A percentile compares a stretch with the other conserved stretches of the same genome.
phyloP scores from a whole-genome alignment of 2,888 invertebrate species.

The Callinectes sapidus region DNA sequence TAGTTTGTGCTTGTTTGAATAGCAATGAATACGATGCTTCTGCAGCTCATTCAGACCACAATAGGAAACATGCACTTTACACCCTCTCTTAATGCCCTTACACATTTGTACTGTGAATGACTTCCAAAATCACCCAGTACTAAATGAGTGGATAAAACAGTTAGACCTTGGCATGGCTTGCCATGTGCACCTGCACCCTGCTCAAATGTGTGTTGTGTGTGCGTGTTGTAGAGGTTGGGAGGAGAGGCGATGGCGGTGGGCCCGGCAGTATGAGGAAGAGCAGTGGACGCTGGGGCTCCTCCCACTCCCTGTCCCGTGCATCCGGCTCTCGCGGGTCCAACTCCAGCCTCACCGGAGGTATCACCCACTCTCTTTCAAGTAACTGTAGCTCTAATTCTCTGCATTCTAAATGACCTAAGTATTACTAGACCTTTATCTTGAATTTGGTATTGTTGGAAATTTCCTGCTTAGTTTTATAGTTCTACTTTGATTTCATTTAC shows the following conservation, averaged over 20 bases:
- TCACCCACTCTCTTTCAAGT: constrained; percentile 31
- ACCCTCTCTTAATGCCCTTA: constrained; percentile 2
- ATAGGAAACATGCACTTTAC: constrained; percentile 49
- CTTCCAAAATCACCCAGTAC: constrained; percentile 6
- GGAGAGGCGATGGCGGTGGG: constrained; percentile 55
- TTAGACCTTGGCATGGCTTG: constrained; percentile 59
- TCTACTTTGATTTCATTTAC: neutral
- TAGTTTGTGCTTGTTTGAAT: constrained; percentile 50
- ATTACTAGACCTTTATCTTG: neutral
- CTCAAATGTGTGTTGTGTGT: constrained; percentile 56
- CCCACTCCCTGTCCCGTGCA: constrained; percentile 71
- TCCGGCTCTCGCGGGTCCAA: constrained; percentile 69
- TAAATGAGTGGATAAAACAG: constrained; percentile 39
- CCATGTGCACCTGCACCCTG: constrained; percentile 58
- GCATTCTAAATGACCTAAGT: neutral
- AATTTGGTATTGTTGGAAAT: neutral
- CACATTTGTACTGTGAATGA: constrained; percentile 43
- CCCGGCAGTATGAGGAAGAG: constrained; percentile 68
- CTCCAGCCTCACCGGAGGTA: constrained; percentile 71
- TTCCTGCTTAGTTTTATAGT: neutral
- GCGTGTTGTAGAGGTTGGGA: constrained; percentile 68
- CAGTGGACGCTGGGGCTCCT: constrained; percentile 72
- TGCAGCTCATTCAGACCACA: constrained; percentile 49
- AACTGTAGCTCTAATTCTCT: constrained; percentile 13
- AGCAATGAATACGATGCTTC: constrained; percentile 63